Conservation (phyloP, 2,797 vertebrate species). For the Molossus molossus region DNA sequence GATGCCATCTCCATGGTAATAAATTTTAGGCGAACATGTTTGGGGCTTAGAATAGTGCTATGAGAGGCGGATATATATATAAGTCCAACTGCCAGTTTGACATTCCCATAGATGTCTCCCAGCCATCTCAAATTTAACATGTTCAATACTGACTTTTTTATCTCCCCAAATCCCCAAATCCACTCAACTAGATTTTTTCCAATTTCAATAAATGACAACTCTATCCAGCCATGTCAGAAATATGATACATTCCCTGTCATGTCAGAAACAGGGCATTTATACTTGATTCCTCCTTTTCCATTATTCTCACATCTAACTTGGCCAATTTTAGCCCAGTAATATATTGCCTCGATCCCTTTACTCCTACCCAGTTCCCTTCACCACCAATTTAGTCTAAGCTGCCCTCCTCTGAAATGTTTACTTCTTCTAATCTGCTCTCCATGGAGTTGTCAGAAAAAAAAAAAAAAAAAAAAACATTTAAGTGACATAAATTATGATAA, state of each 20-base stretch:
- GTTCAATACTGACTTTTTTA: not conserved
- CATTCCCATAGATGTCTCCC: not conserved
- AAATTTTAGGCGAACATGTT: not conserved
- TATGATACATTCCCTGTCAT: not conserved
- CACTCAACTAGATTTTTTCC: not conserved
- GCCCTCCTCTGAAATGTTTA: not conserved
- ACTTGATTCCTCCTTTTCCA: not conserved
- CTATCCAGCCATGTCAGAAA: not conserved
- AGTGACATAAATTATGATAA: not conserved
- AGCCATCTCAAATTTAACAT: not conserved
- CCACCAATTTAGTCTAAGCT: not conserved
- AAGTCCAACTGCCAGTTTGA: not conserved
- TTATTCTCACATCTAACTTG: not conserved
- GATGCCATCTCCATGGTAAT: not conserved
- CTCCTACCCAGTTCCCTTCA: not conserved
- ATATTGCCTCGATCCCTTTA: not conserved
- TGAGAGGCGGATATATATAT: not conserved
- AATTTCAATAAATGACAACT: conserved; percentile 34
- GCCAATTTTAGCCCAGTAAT: not conserved
- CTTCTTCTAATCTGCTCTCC: not conserved
- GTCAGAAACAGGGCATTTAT: not conserved
- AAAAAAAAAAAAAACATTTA: no score
- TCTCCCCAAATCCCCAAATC: not conserved
- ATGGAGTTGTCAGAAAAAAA: not conserved
- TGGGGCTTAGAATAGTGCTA: not conserved